A percentile compares a stretch with the other conserved stretches of the same genome.
Conservation (phyloP, 2,888 invertebrate species). For the Bimastos eiseni region DNA sequence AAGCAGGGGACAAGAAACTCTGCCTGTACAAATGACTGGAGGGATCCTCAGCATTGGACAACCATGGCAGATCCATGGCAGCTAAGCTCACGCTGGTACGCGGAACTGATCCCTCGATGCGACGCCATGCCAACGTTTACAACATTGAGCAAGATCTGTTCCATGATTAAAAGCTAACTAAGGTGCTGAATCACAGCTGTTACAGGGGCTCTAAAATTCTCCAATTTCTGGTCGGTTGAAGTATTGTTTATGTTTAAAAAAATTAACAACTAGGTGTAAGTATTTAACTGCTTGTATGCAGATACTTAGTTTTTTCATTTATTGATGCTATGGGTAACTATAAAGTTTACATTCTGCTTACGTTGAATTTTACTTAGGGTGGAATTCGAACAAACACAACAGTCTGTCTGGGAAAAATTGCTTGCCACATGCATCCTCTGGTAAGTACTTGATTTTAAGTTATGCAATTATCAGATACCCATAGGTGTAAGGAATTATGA, state of each 20-base stretch:
- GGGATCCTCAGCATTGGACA: too few relatives aligned
- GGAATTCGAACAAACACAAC: constrained; percentile 92
- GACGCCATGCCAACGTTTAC: too few relatives aligned
- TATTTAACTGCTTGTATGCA: neutral
- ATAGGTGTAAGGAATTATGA: neutral
- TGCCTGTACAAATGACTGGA: too few relatives aligned
- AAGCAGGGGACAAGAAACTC: too few relatives aligned
- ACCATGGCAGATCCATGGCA: too few relatives aligned
- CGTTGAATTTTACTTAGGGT: constrained; percentile 62
- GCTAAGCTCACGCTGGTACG: too few relatives aligned
- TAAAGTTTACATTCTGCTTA: neutral
- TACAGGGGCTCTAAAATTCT: neutral
- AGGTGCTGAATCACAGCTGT: neutral
- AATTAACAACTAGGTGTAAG: neutral
- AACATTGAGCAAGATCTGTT: too few relatives aligned
- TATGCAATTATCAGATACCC: too few relatives aligned
- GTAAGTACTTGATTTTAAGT: constrained; percentile 50
- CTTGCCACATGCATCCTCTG: constrained; percentile 84
- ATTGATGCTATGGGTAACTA: too few relatives aligned
- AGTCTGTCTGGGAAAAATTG: constrained; percentile 96
- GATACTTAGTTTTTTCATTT: neutral
- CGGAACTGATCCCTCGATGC: too few relatives aligned
- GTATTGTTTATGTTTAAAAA: neutral
- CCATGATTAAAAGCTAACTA: neutral
- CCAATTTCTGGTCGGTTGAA: neutral